Conservation (phyloP, 2,797 vertebrate genomes). For the Tympanoctomys barrerae region DNA sequence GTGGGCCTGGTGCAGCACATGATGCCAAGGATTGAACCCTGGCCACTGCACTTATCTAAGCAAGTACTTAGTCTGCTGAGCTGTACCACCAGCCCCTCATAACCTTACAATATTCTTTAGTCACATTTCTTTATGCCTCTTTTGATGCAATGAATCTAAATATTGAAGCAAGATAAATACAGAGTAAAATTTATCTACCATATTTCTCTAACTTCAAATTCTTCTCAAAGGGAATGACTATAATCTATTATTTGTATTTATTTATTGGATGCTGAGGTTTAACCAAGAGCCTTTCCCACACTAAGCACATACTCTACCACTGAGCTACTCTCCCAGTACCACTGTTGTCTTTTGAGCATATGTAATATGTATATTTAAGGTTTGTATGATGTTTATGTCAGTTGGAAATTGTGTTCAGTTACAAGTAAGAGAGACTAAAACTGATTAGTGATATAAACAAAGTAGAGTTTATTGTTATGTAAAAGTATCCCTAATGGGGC, state of each 20-base stretch:
- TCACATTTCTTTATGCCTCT: not conserved
- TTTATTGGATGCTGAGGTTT: no score
- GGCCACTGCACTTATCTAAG: no score
- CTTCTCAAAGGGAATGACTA: not conserved
- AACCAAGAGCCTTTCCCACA: not conserved
- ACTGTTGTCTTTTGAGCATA: not conserved
- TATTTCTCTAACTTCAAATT: not conserved
- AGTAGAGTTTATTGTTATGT: no score
- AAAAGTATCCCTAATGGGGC: not conserved
- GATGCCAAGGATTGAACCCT: no score
- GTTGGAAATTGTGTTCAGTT: not conserved
- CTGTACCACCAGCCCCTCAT: not conserved
- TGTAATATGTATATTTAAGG: not conserved
- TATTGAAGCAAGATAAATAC: not conserved
- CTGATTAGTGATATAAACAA: not conserved
- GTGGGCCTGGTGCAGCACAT: no score
- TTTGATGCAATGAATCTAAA: not conserved
- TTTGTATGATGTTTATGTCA: not conserved
- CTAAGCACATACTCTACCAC: not conserved
- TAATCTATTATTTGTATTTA: not conserved
- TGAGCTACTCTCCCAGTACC: not conserved
- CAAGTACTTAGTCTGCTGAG: no score
- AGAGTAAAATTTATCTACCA: not conserved
- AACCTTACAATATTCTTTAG: not conserved
- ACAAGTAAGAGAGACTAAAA: not conserved